Base-by-base conservation (phyloP, 2,113 vertebrate genomes). In the Cyprinus carpio region DNA sequence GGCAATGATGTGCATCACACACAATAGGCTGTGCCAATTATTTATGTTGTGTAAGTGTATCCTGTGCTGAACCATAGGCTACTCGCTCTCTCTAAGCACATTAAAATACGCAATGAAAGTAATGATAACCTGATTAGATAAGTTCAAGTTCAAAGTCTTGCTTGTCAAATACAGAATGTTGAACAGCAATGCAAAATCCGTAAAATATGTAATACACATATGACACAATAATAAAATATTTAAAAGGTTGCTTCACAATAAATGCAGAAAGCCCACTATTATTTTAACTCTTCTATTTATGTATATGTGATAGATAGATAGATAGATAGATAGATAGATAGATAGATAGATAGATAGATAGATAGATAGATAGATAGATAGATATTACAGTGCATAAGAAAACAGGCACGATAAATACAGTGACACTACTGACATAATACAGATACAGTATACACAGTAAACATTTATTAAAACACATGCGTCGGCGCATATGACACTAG, bases 1-100 rank as follows among this genome's bases (percentile, higher is more conserved):
- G 37, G 15, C 79, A 31, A 23, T 67, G n/a, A 23, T 11, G 13
- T 40, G 78, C 88, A 90, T 85, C 87, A 62, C 62, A 87, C 37
- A 82, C 85, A 89, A 76, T 43, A 86, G 88, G 86, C 87, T 77
- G 86, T 64, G 85, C 93, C 87, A 91, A 93, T 93, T 90, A 93
- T 93, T 90, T 69, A 93, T 91, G 84, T 86, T 76, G 43, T 75
- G 81, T 86, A 82, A 51, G 82, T 88, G 60, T 86, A 87, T 84
- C 87, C 88, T 51, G 34, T 75, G 71, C 86, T 92, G 88, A 89
- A 88, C 82, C 4, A 37, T 81, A 58, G 37, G 34, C 60, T 82
- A 43, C 69, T 29, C 72, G 82, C 82, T 83, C 27, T 75, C 83
- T 91, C 25, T 4, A 86, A 90, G 16, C 87, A 83, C 81, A 71